Percentiles rank a stretch among this genome's conserved stretches.
These are phyloP conservation scores for Bugula neritina DNA, from an alignment of 2,888 invertebrate species.

Conservation along the genomic window DNA sequence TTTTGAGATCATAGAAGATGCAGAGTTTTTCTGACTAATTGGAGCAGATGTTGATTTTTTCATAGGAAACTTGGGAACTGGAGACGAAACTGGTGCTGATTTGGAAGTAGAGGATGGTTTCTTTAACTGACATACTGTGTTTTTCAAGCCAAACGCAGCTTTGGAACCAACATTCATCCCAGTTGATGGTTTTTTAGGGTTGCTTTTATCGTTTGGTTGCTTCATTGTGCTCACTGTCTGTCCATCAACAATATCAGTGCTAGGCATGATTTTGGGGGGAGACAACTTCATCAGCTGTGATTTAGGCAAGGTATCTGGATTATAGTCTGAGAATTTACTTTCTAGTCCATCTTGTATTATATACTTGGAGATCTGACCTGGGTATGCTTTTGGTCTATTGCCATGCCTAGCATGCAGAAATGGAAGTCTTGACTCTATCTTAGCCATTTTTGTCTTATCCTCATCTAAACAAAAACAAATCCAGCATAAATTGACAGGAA, in stretches of 20 bases:
- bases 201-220: no score
- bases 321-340: neutral
- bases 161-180: neutral
- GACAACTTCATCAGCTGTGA: no score
- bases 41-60: no score
- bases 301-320: no score
- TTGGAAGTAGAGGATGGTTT: neutral
- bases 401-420: neutral
- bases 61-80: no score
- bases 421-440: constrained; percentile 24
- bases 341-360: neutral
- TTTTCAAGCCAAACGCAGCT: neutral
- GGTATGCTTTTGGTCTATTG: neutral
- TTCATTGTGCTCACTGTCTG: no score
- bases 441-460: neutral
- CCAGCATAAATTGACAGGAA: neutral
- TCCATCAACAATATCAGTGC: no score
- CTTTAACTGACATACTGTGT: neutral
- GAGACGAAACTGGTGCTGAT: neutral
- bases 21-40: no score
- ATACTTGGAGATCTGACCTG: neutral
- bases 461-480: neutral
- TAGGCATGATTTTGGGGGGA: no score
- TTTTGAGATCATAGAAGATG: no score
- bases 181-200: no score